Conservation (phyloP, 2,113 vertebrate genomes). For the Crotalus tigris region DNA sequence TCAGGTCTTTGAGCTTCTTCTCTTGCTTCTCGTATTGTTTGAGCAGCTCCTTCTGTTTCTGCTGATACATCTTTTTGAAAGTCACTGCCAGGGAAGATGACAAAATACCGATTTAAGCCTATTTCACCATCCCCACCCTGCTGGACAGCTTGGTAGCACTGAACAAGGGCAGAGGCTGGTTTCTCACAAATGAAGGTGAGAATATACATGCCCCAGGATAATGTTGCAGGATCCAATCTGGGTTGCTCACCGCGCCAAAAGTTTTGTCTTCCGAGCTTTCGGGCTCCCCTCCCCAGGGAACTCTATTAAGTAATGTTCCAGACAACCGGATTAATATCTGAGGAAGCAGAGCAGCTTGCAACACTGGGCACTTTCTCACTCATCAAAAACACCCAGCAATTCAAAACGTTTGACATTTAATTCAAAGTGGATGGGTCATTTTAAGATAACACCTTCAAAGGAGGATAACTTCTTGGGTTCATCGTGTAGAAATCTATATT, state of each 20-base stretch:
- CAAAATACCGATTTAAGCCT: not conserved
- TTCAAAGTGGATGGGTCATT: not conserved
- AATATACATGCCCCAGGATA: not conserved
- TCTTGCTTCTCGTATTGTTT: constrained; percentile 93
- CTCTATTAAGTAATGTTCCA: not conserved
- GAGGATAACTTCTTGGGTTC: not conserved
- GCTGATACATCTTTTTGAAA: constrained; percentile 94
- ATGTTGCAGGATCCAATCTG: not conserved
- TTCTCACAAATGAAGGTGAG: not conserved
- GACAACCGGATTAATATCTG: not conserved
- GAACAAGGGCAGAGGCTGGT: not conserved
- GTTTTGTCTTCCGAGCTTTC: not conserved
- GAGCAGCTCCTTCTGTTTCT: constrained; percentile 89
- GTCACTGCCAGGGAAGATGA: constrained; percentile 70
- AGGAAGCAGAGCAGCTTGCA: not conserved
- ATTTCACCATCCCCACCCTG: not conserved
- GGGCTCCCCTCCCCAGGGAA: not conserved
- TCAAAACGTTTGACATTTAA: not conserved
- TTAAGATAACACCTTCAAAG: not conserved
- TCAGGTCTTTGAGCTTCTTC: constrained; percentile 87
- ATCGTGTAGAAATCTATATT: not conserved
- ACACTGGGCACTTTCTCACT: not conserved
- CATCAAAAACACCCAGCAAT: not conserved
- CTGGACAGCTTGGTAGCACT: not conserved
- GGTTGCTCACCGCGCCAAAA: not conserved